Evolutionary conservation across 2,888 invertebrate genomes (phyloP), one percentile per base, ranked within the genome.

Genomic region (Scelioninae gen. 1): DNA sequence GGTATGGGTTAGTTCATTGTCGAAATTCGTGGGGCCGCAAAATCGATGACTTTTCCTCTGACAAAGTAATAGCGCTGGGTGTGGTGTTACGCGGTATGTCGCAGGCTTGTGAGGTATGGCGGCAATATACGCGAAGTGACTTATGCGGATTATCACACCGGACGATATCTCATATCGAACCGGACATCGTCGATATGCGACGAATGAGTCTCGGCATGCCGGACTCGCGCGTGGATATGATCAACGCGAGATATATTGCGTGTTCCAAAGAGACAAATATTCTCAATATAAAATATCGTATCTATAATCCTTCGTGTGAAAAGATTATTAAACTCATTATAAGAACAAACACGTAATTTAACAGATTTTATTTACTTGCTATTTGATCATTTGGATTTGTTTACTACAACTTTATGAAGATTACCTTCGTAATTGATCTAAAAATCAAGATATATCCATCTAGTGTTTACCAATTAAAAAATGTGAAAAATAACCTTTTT

Each of bases 171-270:
- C 92, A 92, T 92, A 92, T 91, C 90, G 89, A 85, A 82, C 87
- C 84, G 90, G 90, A 90, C 91, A 89, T 88, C 88, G 89, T 90
- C 91, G 92, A 92, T 91, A 92, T 92, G 91, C 92, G 90, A 92
- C 88, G 91, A 91, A 91, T 92, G 92, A 91, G 88, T 88, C 84
- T 85, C 85, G 88, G 88, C 88, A 91, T 88, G 89, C 89, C 86
- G 87, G 88, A 89, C 90, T 86, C 87, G 89, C 88, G 83, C 85
- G 85, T 87, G 85, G 88, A 88, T 88, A 89, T 87, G 86, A 87
- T 88, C 87, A 84, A 74, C 84, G 85, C 72, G 63, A 84, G 83
- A 86, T 89, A 89, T 90, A 90, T 90, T 88, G 90, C 88, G 87
- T 87, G 88, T 88, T 78, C 84, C 32, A 78, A 69, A 76, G 74